Percentiles rank a stretch among this genome's conserved stretches.
phyloP scores from a whole-genome alignment of 2,113 vertebrate species.

The Caracal caracal region DNA sequence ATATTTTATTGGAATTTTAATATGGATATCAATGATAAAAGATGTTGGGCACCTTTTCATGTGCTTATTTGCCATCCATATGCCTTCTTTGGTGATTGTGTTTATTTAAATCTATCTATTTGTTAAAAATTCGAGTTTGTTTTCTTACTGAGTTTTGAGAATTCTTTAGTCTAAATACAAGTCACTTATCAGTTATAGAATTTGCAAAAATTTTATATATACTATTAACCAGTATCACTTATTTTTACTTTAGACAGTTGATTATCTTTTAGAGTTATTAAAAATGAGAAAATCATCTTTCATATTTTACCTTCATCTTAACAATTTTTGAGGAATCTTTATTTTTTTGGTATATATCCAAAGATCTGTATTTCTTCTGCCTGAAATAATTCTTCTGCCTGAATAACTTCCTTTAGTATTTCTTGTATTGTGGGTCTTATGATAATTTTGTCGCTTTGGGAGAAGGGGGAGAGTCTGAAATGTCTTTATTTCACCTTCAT shows the following conservation, averaged over 20 bases:
- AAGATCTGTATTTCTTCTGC: background rate
- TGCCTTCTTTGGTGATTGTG: background rate
- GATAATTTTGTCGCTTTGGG: background rate
- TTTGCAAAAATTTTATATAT: background rate
- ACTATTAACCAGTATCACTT: background rate
- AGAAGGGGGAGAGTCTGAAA: background rate
- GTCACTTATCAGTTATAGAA: background rate
- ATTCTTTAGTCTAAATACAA: background rate
- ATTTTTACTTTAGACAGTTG: background rate
- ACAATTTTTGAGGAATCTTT: background rate
- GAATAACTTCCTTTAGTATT: background rate
- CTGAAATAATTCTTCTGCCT: background rate
- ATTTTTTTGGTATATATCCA: background rate
- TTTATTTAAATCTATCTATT: background rate
- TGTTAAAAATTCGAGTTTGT: background rate
- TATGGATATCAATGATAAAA: background rate
- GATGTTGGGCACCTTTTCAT: background rate
- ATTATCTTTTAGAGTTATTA: background rate
- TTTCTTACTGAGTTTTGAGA: background rate
- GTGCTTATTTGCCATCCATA: background rate
- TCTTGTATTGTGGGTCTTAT: background rate
- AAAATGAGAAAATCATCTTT: background rate
- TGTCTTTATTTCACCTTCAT: background rate
- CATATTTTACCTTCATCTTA: background rate
- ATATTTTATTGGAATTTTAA: background rate